Evolutionary conservation across 2,797 vertebrate species (phyloP).

Genomic region (Phataginus tricuspis): DNA sequence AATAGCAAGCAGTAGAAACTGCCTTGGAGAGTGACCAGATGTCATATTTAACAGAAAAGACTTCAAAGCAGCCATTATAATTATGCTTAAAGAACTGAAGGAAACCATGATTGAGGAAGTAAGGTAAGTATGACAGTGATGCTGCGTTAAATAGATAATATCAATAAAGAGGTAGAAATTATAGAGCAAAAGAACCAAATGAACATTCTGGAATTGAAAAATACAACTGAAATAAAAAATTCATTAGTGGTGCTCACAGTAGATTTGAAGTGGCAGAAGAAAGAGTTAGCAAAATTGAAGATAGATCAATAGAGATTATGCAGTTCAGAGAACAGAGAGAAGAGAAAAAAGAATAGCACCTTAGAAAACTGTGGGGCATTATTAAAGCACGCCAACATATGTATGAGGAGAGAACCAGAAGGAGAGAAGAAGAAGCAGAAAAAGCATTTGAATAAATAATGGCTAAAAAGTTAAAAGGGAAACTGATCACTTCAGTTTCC

Average conservation of each 20-base stretch:
- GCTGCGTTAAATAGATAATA: neutral
- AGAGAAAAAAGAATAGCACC: slow-evolving; percentile 1
- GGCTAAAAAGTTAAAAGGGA: neutral
- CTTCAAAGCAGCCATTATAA: neutral
- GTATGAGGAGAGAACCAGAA: neutral
- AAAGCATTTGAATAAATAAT: slow-evolving; percentile 16
- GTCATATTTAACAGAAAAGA: slow-evolving; percentile 20
- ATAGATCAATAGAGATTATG: neutral
- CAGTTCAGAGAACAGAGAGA: neutral
- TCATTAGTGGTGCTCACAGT: neutral
- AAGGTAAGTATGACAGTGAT: neutral
- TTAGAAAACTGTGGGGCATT: neutral
- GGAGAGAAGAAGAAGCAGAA: neutral
- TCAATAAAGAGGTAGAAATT: slow-evolving; percentile 9
- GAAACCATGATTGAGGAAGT: neutral
- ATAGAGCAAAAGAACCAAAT: neutral
- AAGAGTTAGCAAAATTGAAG: neutral
- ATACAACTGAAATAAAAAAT: slow-evolving; percentile 34
- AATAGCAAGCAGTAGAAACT: neutral
- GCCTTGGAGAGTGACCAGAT: neutral
- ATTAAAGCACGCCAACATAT: neutral
- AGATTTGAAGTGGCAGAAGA: slow-evolving; percentile 10
- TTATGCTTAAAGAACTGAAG: slow-evolving; percentile 2
- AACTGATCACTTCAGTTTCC: neutral
- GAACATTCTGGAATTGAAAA: slow-evolving; percentile 22